Evolutionary conservation across 2,113 vertebrate genomes (phyloP).

Genomic region (Myanophis thanlyinensis): DNA sequence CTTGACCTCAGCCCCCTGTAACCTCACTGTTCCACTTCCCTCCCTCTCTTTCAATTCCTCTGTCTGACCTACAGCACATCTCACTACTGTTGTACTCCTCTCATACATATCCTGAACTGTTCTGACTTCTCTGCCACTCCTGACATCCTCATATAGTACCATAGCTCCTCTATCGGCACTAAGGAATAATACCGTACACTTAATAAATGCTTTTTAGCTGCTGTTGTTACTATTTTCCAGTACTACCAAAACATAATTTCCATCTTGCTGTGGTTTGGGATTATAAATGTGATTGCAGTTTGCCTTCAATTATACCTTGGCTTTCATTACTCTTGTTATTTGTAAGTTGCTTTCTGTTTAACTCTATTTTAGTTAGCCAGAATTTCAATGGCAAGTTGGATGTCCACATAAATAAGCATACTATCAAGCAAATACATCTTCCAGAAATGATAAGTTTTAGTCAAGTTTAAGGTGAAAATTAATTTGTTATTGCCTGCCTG

Average conservation of each 20-base stretch:
- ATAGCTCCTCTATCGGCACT: no score
- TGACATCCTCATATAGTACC: no score
- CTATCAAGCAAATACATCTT: neutral
- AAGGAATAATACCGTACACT: neutral
- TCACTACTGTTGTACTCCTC: no score
- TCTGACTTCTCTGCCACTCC: no score
- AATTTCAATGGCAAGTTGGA: neutral
- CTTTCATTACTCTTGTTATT: neutral
- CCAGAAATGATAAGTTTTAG: neutral
- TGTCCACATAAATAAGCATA: neutral
- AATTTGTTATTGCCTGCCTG: neutral
- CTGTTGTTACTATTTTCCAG: neutral
- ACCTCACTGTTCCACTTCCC: no score
- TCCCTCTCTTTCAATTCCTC: no score
- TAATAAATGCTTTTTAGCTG: neutral
- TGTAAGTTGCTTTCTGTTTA: neutral
- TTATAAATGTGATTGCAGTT: neutral
- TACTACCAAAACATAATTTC: neutral
- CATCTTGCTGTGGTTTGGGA: neutral
- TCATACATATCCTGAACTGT: no score
- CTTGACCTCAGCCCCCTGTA: no score
- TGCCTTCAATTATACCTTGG: neutral
- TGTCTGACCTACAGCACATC: no score
- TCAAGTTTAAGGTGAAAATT: neutral
- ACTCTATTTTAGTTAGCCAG: neutral